Conservation (phyloP, 1,140 invertebrate species). For the Atta cephalotes region DNA sequence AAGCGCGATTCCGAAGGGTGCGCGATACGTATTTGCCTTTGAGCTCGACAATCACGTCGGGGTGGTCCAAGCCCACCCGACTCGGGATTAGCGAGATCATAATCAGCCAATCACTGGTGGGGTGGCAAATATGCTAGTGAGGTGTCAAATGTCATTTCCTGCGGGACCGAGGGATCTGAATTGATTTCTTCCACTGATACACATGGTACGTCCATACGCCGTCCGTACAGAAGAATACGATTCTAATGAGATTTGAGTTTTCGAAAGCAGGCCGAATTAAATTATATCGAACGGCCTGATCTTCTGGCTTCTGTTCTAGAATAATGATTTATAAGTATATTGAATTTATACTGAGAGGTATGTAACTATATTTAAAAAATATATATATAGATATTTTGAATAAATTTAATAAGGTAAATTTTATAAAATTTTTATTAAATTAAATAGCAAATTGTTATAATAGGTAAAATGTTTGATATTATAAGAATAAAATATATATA, state of each 20-base stretch:
- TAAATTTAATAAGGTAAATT: background rate
- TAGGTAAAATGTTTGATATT: background rate
- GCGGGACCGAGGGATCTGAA: slow-evolving; percentile 71
- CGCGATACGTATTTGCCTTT: slow-evolving; percentile 73
- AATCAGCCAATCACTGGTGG: slow-evolving; percentile 81
- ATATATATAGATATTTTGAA: background rate
- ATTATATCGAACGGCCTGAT: slow-evolving; percentile 42
- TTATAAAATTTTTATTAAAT: no score
- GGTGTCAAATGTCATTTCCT: slow-evolving; percentile 84
- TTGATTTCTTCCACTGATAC: slow-evolving; percentile 76
- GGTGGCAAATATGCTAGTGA: slow-evolving; percentile 67
- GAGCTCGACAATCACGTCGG: slow-evolving; percentile 80
- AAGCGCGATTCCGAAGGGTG: slow-evolving; percentile 27
- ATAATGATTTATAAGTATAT: background rate
- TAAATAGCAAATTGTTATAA: background rate
- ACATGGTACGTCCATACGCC: background rate
- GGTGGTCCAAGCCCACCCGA: slow-evolving; percentile 75
- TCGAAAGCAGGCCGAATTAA: slow-evolving; percentile 51
- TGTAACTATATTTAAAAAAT: background rate
- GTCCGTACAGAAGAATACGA: slow-evolving; percentile 42
- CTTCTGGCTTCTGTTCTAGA: background rate
- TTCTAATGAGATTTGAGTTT: slow-evolving; percentile 65
- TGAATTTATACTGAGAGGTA: background rate
- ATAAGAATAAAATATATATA: background rate
- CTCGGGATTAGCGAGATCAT: slow-evolving; percentile 83